Conservation (phyloP, 2,797 vertebrate species). For the Antennarius maculatus region DNA sequence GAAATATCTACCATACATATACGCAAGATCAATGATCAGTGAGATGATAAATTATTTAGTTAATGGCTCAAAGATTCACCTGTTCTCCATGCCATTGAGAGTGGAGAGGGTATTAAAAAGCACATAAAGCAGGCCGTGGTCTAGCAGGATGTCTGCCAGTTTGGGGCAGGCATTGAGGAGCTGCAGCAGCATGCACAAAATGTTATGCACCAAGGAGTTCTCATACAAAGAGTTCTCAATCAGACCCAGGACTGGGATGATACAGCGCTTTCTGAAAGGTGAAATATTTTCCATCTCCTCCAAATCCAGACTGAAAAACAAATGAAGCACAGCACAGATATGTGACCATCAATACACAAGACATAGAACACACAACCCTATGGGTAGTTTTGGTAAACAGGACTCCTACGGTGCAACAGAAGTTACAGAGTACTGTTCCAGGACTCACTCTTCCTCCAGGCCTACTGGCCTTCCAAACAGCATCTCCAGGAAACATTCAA, state of each 20-base stretch:
- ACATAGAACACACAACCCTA: too few species aligned
- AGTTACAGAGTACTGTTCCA: background rate
- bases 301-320: conserved; percentile 86
- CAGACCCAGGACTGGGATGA: conserved; percentile 93
- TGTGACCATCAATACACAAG: background rate
- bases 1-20: conserved; percentile 14
- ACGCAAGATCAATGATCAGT: conserved; percentile 42
- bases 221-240: conserved; percentile 96
- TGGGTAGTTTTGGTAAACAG: too few species aligned
- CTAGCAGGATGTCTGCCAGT: conserved; percentile 94
- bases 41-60: conserved; percentile 58
- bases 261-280: conserved; percentile 92
- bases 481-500: conserved; percentile 95
- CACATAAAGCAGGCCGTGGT: conserved; percentile 95
- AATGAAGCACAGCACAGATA: background rate
- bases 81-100: conserved; percentile 94
- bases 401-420: background rate
- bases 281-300: conserved; percentile 92
- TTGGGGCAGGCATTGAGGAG: conserved; percentile 95
- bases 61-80: conserved; percentile 80
- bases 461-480: conserved; percentile 88
- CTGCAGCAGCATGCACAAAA: conserved; percentile 92
- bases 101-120: conserved; percentile 95
- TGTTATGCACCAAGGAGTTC: conserved; percentile 90
- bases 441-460: conserved; percentile 95